These are phyloP conservation scores for Suricata suricatta DNA, from an alignment of 2,113 vertebrate genomes.

Conservation along the genomic window DNA sequence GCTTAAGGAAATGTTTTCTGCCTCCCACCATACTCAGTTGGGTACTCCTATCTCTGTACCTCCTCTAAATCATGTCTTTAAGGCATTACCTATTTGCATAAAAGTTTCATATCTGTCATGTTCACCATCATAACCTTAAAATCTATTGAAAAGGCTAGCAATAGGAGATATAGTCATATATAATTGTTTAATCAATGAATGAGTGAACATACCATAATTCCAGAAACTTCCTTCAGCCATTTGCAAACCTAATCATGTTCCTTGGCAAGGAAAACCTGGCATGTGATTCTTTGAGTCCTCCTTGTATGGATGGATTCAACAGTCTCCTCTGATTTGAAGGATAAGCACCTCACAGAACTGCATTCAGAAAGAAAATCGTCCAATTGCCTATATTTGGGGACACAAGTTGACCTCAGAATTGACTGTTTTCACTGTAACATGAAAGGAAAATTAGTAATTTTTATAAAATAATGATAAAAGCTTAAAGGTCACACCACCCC, in stretches of 20 bases:
- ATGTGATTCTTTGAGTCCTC: background rate
- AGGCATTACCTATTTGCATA: background rate
- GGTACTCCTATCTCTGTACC: background rate
- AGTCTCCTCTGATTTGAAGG: background rate
- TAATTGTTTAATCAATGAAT: background rate
- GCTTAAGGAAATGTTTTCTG: background rate
- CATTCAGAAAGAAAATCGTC: background rate
- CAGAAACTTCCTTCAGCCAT: background rate
- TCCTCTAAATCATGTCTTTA: background rate
- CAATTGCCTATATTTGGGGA: background rate
- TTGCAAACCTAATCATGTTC: background rate
- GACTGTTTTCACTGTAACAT: background rate
- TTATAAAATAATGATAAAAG: background rate
- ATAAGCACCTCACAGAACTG: background rate
- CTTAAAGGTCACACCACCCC: background rate
- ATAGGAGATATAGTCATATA: background rate
- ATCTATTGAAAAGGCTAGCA: background rate
- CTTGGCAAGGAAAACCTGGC: background rate
- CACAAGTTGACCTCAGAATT: background rate
- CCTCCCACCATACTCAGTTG: background rate
- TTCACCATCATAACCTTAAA: background rate
- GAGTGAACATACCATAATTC: background rate
- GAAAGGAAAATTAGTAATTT: background rate
- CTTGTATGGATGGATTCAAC: background rate
- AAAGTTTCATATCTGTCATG: background rate